Conservation (phyloP, 53 echinoderm and acorn worm genomes). For the Temnopleurus reevesii region DNA sequence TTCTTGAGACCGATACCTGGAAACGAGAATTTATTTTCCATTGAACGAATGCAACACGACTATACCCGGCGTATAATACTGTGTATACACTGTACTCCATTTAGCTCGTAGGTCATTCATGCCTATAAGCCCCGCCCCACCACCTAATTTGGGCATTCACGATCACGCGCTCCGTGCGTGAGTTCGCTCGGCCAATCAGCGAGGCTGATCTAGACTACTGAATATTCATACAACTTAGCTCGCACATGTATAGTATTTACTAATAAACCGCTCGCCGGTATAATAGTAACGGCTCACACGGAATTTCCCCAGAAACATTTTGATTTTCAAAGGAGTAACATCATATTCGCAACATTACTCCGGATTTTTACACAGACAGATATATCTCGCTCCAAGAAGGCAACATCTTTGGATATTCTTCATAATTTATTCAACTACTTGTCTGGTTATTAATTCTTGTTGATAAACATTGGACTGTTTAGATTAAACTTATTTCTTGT, state of each 20-base stretch:
- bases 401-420: slow-evolving; percentile 2
- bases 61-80: neutral
- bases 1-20: neutral
- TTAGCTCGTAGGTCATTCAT: slow-evolving; percentile 31
- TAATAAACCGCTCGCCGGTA: slow-evolving; percentile 9
- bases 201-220: neutral
- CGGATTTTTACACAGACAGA: neutral
- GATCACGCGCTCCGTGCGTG: neutral
- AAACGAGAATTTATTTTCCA: slow-evolving; percentile 8
- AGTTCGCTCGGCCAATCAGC: neutral
- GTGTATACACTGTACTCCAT: no score
- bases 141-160: neutral
- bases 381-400: neutral
- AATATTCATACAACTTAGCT: neutral
- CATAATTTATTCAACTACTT: neutral
- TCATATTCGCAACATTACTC: neutral
- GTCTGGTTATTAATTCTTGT: neutral
- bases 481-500: neutral
- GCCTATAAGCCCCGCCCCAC: neutral
- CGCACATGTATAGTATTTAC: slow-evolving; percentile 35
- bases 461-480: neutral
- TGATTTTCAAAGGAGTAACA: neutral
- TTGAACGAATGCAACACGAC: neutral
- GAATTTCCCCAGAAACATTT: slow-evolving; percentile 2
- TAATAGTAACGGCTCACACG: slow-evolving; percentile 7